Evolutionary conservation across 2,113 vertebrate species (phyloP).

Genomic region (Pimephales promelas): DNA sequence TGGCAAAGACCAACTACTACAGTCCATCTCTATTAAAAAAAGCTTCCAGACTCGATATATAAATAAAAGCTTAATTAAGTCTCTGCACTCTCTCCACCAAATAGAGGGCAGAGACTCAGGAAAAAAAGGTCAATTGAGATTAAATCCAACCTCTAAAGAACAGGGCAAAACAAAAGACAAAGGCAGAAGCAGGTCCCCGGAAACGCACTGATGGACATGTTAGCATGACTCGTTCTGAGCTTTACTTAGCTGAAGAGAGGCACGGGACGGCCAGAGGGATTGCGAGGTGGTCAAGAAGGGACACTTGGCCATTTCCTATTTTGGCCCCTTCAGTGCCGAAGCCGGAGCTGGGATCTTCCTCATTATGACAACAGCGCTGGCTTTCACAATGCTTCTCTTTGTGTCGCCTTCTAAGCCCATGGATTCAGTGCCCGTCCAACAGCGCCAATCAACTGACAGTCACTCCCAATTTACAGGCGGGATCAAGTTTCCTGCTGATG

Average conservation of each 20-base stretch:
- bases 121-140: slow-evolving; percentile 37
- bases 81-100: slow-evolving; percentile 15
- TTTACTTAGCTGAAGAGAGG: slow-evolving; percentile 33
- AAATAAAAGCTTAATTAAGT: slow-evolving; percentile 12
- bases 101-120: neutral
- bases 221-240: slow-evolving; percentile 40
- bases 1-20: neutral
- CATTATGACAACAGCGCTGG: neutral
- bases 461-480: slow-evolving; percentile 32
- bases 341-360: slow-evolving; percentile 33
- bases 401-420: slow-evolving; percentile 20
- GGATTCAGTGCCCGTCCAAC: neutral
- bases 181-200: slow-evolving; percentile 44
- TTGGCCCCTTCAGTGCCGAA: neutral
- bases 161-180: slow-evolving; percentile 51
- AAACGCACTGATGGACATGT: slow-evolving; percentile 40
- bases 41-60: neutral
- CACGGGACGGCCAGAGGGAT: slow-evolving; percentile 5
- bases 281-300: slow-evolving; percentile 19
- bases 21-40: neutral
- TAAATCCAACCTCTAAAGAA: slow-evolving; percentile 49
- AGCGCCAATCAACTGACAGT: slow-evolving; percentile 18
- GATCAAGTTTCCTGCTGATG: slow-evolving; percentile 29
- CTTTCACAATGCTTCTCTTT: slow-evolving; percentile 49
- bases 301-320: slow-evolving; percentile 24